These are phyloP conservation scores for Campoletis sonorensis DNA, from an alignment of 1,140 invertebrate genomes.

Conservation along the genomic window DNA sequence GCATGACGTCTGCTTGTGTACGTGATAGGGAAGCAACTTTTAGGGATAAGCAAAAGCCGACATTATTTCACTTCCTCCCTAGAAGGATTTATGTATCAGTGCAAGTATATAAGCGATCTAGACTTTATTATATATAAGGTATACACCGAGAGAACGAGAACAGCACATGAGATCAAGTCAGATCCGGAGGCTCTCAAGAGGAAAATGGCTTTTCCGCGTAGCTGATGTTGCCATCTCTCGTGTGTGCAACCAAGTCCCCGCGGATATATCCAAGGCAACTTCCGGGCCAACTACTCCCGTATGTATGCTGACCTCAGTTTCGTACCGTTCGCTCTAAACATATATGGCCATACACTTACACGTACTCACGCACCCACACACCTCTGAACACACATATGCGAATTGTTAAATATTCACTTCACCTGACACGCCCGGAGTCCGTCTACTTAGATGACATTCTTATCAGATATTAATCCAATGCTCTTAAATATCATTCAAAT, in stretches of 20 bases:
- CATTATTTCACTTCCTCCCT: conserved; percentile 36
- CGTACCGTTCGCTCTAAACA: not conserved
- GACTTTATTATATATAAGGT: conserved; percentile 23
- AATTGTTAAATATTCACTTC: not conserved
- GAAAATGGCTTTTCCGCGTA: conserved; percentile 46
- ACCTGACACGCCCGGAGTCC: too few species aligned
- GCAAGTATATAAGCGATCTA: not conserved
- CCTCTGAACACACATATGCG: not conserved
- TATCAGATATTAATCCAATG: too few species aligned
- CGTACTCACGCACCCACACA: not conserved
- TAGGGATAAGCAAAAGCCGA: conserved; percentile 12
- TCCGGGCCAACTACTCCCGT: conserved; percentile 11
- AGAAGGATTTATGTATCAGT: conserved; percentile 20
- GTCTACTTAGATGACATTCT: too few species aligned
- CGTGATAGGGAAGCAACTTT: not conserved
- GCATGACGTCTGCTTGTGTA: not conserved
- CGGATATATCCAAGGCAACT: conserved; percentile 36
- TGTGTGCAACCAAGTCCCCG: conserved; percentile 11
- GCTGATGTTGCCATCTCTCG: conserved; percentile 31
- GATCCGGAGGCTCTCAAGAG: conserved; percentile 44
- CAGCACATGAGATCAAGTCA: conserved; percentile 41
- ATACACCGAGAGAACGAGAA: conserved; percentile 27
- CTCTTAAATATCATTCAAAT: too few species aligned
- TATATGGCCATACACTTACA: not conserved
- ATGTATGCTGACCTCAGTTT: conserved; percentile 31